These are phyloP conservation scores for Labroides dimidiatus DNA, from an alignment of 2,797 vertebrate species.

Conservation along the genomic window DNA sequence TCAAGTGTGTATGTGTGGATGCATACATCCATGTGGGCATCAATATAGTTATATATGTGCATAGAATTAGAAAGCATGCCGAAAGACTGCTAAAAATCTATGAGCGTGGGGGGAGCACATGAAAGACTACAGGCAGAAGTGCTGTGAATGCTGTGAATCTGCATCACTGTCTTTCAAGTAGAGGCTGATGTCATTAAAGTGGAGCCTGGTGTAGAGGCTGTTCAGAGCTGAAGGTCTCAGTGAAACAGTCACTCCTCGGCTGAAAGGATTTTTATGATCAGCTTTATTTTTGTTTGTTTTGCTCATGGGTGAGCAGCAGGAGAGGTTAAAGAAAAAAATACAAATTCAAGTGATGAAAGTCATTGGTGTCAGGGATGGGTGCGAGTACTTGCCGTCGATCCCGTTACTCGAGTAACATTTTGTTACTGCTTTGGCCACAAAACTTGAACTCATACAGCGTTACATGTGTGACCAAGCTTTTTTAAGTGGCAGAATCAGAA, in stretches of 20 bases:
- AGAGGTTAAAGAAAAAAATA: neutral
- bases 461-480: too few species aligned
- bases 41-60: constrained; percentile 8
- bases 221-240: neutral
- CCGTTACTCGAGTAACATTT: too few species aligned
- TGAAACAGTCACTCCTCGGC: neutral
- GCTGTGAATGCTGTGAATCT: neutral
- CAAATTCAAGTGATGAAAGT: neutral
- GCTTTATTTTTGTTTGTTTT: neutral
- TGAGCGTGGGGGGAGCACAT: neutral
- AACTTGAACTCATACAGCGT: too few species aligned
- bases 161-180: neutral
- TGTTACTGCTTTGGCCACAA: too few species aligned
- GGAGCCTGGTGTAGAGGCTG: neutral
- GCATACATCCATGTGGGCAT: constrained; percentile 4
- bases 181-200: neutral
- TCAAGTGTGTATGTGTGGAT: neutral
- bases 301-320: neutral
- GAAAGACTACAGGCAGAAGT: neutral
- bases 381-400: too few species aligned
- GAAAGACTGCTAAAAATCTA: constrained; percentile 9
- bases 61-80: neutral
- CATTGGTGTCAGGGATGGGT: too few species aligned
- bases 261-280: too few species aligned
- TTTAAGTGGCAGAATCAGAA: too few species aligned